Percentiles rank a stretch among this genome's conserved stretches.
These are phyloP conservation scores for Polyodon spathula DNA, from an alignment of 2,113 vertebrate species.

Conservation along the genomic window DNA sequence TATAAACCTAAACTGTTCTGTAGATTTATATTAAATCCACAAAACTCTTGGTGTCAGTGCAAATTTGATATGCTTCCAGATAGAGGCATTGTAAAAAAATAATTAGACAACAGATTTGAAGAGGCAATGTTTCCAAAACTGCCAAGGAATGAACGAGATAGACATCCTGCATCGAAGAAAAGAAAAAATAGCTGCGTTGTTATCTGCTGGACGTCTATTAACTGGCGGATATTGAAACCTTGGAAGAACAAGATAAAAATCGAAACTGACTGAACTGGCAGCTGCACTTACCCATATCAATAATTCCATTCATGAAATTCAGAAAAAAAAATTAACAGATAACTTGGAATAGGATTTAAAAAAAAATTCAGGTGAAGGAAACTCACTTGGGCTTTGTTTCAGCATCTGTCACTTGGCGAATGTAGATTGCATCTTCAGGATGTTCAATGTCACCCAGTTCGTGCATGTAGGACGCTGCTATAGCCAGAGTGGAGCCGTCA, in stretches of 20 bases:
- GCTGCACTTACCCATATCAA: constrained; percentile 60
- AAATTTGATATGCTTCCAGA: neutral
- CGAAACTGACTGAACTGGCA: constrained; percentile 54
- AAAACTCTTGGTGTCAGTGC: neutral
- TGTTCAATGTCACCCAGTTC: constrained; percentile 91
- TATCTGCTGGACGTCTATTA: constrained; percentile 72
- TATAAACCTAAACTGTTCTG: too few relatives aligned
- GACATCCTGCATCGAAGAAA: constrained; percentile 47
- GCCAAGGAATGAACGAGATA: constrained; percentile 39
- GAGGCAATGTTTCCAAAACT: neutral
- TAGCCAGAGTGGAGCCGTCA: constrained; percentile 87
- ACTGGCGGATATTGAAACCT: constrained; percentile 83
- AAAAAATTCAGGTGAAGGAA: constrained; percentile 14
- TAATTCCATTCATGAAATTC: constrained; percentile 62
- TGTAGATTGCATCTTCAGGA: constrained; percentile 89
- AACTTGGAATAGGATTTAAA: constrained; percentile 36
- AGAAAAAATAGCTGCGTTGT: constrained; percentile 37
- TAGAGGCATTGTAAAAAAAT: neutral
- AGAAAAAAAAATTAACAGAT: constrained; percentile 63
- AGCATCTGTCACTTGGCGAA: constrained; percentile 95
- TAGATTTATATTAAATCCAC: too few relatives aligned
- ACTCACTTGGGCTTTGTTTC: constrained; percentile 99
- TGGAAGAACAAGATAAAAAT: constrained; percentile 70
- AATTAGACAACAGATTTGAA: neutral
- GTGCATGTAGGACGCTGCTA: constrained; percentile 94